Conservation (phyloP, 2,888 invertebrate species). For the Eustalomyia histrio region DNA sequence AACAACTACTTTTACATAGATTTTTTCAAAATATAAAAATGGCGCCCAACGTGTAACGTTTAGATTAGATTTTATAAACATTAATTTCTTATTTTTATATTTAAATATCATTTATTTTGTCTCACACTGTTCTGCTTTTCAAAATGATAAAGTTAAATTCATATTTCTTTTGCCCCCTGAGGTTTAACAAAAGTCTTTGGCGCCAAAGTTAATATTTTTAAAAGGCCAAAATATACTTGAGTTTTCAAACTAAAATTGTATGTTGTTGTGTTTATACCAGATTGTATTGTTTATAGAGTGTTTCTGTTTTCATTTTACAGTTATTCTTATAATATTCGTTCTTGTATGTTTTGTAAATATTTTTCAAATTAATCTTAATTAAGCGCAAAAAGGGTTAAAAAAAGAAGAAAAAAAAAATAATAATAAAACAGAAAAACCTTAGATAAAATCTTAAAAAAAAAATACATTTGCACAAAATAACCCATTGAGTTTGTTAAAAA, state of each 20-base stretch:
- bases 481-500: constrained; percentile 16
- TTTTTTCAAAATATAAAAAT: too few species aligned
- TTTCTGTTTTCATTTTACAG: constrained; percentile 36
- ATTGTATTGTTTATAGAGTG: constrained; percentile 59
- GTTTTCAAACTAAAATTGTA: constrained; percentile 13
- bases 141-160: constrained; percentile 55
- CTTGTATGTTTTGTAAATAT: constrained; percentile 53
- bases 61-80: too few species aligned
- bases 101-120: constrained; percentile 3
- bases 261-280: constrained; percentile 22
- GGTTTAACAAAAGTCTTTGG: constrained; percentile 51
- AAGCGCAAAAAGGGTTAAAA: constrained; percentile 66
- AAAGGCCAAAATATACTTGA: constrained; percentile 55
- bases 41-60: too few species aligned
- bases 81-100: too few species aligned
- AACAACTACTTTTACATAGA: too few species aligned
- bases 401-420: too few species aligned
- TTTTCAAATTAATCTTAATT: constrained; percentile 69
- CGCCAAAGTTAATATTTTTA: constrained; percentile 62
- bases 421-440: constrained; percentile 22
- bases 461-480: constrained; percentile 50
- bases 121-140: constrained; percentile 39
- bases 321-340: constrained; percentile 31
- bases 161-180: constrained; percentile 51
- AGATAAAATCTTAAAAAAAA: constrained; percentile 54